A percentile compares a stretch with the other conserved stretches of the same genome.
These are phyloP conservation scores for Scaptomyza reducta DNA, from an alignment of 2,888 invertebrate species.

Conservation along the genomic window DNA sequence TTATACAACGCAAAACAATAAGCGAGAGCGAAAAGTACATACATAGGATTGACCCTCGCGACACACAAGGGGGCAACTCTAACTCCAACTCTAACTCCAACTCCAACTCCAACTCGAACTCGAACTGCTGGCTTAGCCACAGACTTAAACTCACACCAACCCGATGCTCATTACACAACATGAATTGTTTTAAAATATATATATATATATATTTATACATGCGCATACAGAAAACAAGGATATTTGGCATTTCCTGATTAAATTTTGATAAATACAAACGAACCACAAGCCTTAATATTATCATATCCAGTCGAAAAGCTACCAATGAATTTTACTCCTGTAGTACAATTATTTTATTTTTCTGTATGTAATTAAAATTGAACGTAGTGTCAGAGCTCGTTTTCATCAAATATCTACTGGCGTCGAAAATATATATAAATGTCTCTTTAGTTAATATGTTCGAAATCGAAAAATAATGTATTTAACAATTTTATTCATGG, in stretches of 20 bases:
- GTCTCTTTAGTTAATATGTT: background rate
- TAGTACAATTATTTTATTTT: background rate
- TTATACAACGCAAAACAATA: constrained; percentile 37
- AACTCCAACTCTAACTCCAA: background rate
- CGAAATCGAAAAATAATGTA: background rate
- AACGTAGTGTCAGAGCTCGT: too few relatives aligned
- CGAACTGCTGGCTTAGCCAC: background rate
- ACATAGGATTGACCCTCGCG: constrained; percentile 34
- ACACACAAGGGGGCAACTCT: constrained; percentile 1
- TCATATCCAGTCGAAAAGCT: background rate
- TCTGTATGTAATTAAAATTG: too few relatives aligned
- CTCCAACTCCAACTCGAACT: background rate
- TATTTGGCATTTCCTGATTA: background rate
- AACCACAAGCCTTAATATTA: background rate
- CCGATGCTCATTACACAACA: constrained; percentile 59
- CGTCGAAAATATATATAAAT: background rate
- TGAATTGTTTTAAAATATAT: constrained; percentile 25
- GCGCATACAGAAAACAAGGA: background rate
- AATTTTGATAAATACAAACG: background rate
- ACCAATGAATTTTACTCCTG: background rate
- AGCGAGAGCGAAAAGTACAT: constrained; percentile 17
- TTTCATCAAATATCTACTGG: background rate
- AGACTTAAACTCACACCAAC: background rate
- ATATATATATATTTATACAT: background rate
- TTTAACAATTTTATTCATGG: background rate